Percentiles rank a stretch among this genome's conserved stretches.
These are phyloP conservation scores for Spodoptera exigua DNA, from an alignment of 2,888 invertebrate species.

Conservation along the genomic window DNA sequence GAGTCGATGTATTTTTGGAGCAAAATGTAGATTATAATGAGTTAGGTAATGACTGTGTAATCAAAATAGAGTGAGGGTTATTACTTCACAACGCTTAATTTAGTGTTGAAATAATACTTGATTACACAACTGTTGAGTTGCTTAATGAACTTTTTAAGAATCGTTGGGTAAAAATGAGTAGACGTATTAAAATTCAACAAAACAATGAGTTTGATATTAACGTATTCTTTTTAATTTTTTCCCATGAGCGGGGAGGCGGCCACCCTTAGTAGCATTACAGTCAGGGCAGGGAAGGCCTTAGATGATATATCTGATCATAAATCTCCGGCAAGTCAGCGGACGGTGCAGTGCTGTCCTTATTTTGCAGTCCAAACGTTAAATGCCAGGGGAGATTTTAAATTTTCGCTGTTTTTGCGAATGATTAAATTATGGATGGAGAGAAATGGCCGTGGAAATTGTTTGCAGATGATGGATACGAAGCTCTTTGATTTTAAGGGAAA, in stretches of 20 bases:
- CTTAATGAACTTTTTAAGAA: constrained; percentile 19
- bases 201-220: constrained; percentile 27
- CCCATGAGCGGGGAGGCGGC: constrained; percentile 17
- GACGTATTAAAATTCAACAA: constrained; percentile 1
- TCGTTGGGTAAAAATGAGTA: background rate
- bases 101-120: constrained; percentile 15
- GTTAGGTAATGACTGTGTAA: constrained; percentile 26
- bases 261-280: constrained; percentile 34
- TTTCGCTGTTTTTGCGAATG: constrained; percentile 36
- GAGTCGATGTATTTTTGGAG: constrained; percentile 27
- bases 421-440: constrained; percentile 48
- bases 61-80: constrained; percentile 30
- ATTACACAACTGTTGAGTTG: constrained; percentile 12
- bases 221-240: constrained; percentile 52
- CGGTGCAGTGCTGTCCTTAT: constrained; percentile 49
- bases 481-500: constrained; percentile 38
- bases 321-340: constrained; percentile 75
- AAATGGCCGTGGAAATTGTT: constrained; percentile 44
- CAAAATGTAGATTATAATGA: constrained; percentile 23
- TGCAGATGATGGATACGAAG: constrained; percentile 40
- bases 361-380: constrained; percentile 55
- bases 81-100: constrained; percentile 33
- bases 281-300: constrained; percentile 62
- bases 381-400: constrained; percentile 52
- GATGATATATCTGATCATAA: constrained; percentile 84